phyloP scores from a whole-genome alignment of 1,140 invertebrate species.

The Maniola jurtina region DNA sequence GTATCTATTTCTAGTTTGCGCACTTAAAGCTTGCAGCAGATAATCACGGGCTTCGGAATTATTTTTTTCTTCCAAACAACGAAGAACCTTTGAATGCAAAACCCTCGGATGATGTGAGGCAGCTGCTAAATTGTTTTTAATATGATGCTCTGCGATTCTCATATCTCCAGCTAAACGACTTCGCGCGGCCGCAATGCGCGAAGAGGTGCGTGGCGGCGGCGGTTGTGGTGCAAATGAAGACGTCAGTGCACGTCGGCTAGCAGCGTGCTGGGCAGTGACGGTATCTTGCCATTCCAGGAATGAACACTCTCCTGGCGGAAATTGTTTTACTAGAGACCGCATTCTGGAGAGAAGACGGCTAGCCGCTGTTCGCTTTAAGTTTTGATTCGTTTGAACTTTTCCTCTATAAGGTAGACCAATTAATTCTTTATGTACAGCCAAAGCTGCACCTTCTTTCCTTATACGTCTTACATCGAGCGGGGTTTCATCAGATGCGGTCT shows the following conservation, averaged over 20 bases:
- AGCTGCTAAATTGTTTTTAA: slow-evolving; percentile 48
- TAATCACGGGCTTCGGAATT: slow-evolving; percentile 49
- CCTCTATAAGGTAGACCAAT: slow-evolving; percentile 49
- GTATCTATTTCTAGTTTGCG: slow-evolving; percentile 55
- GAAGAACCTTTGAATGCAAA: slow-evolving; percentile 51
- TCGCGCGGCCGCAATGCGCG: slow-evolving; percentile 45
- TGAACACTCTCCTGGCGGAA: slow-evolving; percentile 51
- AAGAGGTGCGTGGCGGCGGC: slow-evolving; percentile 35
- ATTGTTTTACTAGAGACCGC: slow-evolving; percentile 60
- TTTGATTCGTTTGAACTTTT: slow-evolving; percentile 55
- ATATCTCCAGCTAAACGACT: slow-evolving; percentile 48
- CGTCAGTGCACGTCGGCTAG: slow-evolving; percentile 58
- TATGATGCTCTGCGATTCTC: slow-evolving; percentile 47
- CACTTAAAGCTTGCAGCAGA: slow-evolving; percentile 47
- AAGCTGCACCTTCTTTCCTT: slow-evolving; percentile 57
- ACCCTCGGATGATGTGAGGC: slow-evolving; percentile 46
- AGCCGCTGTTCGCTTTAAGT: slow-evolving; percentile 62
- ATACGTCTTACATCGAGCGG: slow-evolving; percentile 52
- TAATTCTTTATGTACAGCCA: slow-evolving; percentile 64
- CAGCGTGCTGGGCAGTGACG: slow-evolving; percentile 60
- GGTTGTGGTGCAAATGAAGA: slow-evolving; percentile 64
- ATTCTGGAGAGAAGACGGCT: slow-evolving; percentile 57
- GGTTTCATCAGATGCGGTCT: slow-evolving; percentile 42
- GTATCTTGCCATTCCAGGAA: slow-evolving; percentile 58
- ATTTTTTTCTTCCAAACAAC: slow-evolving; percentile 54